Evolutionary conservation across 2,797 vertebrate species (phyloP).

Genomic region (Morus bassanus): DNA sequence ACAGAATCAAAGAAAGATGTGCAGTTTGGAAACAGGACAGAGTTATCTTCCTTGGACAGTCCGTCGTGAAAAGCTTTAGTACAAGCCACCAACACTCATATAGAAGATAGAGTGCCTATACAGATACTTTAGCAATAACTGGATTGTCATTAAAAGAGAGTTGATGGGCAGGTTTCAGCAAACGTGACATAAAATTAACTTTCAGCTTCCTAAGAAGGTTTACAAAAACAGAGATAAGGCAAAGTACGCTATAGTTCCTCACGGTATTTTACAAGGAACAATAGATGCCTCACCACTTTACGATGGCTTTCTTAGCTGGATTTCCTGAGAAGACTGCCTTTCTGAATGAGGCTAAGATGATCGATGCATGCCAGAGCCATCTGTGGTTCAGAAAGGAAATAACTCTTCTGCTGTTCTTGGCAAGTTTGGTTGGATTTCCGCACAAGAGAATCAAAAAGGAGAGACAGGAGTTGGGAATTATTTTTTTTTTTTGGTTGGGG

Average conservation of each 20-base stretch:
- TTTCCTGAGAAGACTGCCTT: background rate
- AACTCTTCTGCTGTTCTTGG: background rate
- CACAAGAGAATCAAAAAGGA: background rate
- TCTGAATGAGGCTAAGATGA: background rate
- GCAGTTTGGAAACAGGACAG: background rate
- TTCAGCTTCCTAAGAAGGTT: background rate
- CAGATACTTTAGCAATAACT: background rate
- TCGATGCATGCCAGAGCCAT: background rate
- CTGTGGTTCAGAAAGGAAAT: background rate
- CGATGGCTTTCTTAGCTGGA: fast-evolving
- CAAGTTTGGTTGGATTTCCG: background rate
- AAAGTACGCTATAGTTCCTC: background rate
- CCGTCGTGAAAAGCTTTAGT: background rate
- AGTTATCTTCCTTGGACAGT: background rate
- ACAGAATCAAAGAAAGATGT: background rate
- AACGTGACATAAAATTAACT: background rate
- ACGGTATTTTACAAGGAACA: background rate
- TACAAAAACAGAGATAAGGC: background rate
- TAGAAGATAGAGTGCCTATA: background rate
- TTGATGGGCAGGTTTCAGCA: background rate
- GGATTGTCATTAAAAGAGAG: background rate
- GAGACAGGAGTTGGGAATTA: background rate
- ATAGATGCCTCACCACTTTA: background rate
- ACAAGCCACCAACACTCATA: background rate
- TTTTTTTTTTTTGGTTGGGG: too few relatives aligned